Conservation (phyloP, 2,888 invertebrate genomes). For the Nomada flava region DNA sequence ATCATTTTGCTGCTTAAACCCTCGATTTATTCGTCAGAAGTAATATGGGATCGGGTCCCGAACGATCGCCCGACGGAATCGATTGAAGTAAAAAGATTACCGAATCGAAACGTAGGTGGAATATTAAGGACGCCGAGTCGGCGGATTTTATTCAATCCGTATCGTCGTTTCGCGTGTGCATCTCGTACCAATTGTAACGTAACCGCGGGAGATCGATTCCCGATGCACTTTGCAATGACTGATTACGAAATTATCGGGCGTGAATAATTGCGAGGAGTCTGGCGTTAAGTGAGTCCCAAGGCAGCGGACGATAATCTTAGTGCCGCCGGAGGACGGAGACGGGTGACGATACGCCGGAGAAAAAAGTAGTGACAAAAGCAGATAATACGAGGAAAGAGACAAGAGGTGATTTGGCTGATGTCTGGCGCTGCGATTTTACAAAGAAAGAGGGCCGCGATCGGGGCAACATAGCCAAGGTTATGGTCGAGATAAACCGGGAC, state of each 20-base stretch:
- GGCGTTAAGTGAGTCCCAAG: constrained; percentile 1
- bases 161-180: neutral
- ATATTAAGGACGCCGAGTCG: neutral
- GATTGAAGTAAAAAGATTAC: neutral
- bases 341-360: neutral
- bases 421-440: constrained; percentile 1
- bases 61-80: neutral
- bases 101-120: neutral
- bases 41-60: neutral
- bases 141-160: neutral
- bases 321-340: neutral
- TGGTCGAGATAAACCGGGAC: constrained; percentile 80
- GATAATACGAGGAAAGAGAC: constrained; percentile 24
- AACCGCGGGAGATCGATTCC: constrained; percentile 24
- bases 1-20: neutral
- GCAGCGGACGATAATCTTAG: constrained; percentile 31
- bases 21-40: neutral
- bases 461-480: constrained; percentile 77
- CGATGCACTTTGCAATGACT: constrained; percentile 22
- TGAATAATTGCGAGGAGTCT: constrained; percentile 27
- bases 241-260: constrained; percentile 22
- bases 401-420: constrained; percentile 9
- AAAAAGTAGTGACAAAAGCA: neutral
- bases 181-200: constrained; percentile 1
- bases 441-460: constrained; percentile 53